Evolutionary conservation across 2,113 vertebrate species (phyloP).

Genomic region (Nettapus auritus): DNA sequence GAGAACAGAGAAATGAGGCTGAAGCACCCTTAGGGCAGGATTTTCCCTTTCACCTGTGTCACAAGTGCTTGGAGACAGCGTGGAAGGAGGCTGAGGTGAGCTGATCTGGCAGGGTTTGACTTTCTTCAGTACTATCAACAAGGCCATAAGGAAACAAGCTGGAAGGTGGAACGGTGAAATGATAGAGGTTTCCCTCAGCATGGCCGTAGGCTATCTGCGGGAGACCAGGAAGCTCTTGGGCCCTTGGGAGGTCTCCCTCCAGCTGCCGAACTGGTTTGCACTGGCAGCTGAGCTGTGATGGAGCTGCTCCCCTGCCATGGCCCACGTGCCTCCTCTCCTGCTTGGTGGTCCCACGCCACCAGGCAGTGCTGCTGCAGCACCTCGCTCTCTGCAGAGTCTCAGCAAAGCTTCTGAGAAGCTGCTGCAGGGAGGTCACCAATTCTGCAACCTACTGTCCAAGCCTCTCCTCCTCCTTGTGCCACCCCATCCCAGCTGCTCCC

Average conservation of each 20-base stretch:
- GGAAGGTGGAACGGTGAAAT: background rate
- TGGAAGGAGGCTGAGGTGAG: background rate
- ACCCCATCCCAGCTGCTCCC: background rate
- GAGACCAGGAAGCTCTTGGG: background rate
- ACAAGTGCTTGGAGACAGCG: background rate
- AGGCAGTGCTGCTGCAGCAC: background rate
- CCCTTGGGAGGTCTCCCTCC: background rate
- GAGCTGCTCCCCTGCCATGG: background rate
- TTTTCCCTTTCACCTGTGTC: background rate
- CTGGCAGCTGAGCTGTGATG: background rate
- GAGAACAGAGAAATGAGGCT: background rate
- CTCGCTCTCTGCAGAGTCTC: background rate
- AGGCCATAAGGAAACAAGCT: background rate
- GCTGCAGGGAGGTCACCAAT: background rate
- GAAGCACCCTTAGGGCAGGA: background rate
- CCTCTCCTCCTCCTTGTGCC: background rate
- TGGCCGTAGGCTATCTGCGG: background rate
- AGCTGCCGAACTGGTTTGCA: background rate
- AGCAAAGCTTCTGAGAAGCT: background rate
- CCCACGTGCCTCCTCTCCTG: no score
- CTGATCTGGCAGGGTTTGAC: background rate
- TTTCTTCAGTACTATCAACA: background rate
- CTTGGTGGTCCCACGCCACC: background rate
- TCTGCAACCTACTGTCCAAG: background rate
- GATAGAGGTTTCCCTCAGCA: background rate